Evolutionary conservation across 2,113 vertebrate genomes (phyloP).

Genomic region (Regulus satrapa): DNA sequence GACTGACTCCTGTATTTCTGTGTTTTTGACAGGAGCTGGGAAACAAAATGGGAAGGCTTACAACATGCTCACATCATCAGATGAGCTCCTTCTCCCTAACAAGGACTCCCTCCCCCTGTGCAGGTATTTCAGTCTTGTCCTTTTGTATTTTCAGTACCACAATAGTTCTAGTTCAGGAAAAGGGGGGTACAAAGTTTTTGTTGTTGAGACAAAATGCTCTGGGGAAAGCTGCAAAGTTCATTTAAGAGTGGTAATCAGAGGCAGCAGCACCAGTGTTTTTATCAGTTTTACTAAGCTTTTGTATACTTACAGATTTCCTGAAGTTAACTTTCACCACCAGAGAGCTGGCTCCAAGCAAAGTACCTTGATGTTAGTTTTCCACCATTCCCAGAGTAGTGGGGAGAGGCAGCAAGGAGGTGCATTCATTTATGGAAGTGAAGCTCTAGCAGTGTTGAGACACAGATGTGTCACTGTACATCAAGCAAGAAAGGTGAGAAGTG

Average conservation of each 20-base stretch:
- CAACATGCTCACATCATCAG: not conserved
- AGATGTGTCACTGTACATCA: accelerated
- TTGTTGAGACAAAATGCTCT: not conserved
- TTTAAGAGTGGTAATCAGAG: not conserved
- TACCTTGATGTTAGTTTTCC: not conserved
- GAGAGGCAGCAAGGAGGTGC: not conserved
- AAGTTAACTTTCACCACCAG: not conserved
- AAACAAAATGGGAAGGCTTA: not conserved
- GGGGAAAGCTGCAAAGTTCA: not conserved
- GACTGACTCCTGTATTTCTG: not conserved
- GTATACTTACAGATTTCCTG: not conserved
- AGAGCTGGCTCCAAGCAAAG: not conserved
- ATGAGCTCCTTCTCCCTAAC: not conserved
- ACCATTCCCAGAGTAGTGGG: not conserved
- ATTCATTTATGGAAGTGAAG: not conserved
- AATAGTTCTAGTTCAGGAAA: not conserved
- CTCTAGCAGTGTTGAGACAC: not conserved
- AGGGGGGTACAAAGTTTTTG: accelerated
- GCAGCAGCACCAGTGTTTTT: not conserved
- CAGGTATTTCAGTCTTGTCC: not conserved
- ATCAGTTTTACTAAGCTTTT: not conserved
- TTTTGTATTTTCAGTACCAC: not conserved
- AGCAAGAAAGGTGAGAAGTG: not conserved
- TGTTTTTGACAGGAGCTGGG: not conserved
- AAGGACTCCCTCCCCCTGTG: not conserved